Evolutionary conservation across 2,888 invertebrate genomes (phyloP).

Genomic region (Pachliopta kotzebuea): DNA sequence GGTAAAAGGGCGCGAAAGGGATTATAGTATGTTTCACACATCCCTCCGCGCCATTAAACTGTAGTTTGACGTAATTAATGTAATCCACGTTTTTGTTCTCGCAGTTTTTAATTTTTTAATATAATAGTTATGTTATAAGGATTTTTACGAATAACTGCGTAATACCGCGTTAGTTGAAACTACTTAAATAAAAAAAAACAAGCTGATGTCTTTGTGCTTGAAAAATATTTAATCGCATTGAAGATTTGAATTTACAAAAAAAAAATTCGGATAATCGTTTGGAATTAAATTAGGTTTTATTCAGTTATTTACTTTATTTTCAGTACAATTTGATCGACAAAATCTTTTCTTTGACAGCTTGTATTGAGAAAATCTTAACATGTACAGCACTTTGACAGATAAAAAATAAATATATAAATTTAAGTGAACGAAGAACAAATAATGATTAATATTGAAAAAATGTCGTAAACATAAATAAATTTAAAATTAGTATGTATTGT

Average conservation of each 20-base stretch:
- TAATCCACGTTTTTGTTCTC: slow-evolving; percentile 11
- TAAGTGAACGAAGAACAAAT: slow-evolving; percentile 24
- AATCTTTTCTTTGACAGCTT: background rate
- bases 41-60: slow-evolving; percentile 21
- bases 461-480: background rate
- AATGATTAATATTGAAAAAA: background rate
- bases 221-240: background rate
- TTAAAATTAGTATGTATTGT: background rate
- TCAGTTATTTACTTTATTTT: background rate
- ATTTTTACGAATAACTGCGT: background rate
- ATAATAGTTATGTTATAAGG: slow-evolving; percentile 4
- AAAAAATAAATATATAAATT: slow-evolving; percentile 4
- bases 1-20: slow-evolving; percentile 19
- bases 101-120: slow-evolving; percentile 6
- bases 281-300: background rate
- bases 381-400: background rate
- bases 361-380: background rate
- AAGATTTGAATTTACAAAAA: too few relatives aligned
- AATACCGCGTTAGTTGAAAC: background rate
- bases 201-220: background rate
- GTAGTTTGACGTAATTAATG: slow-evolving; percentile 16
- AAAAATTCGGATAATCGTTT: background rate
- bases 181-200: background rate
- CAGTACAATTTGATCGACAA: background rate
- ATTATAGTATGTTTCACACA: slow-evolving; percentile 30